Evolutionary conservation across 1,140 invertebrate genomes (phyloP), one percentile per base, ranked within the genome.

Genomic region (Calephelis nemesis): DNA sequence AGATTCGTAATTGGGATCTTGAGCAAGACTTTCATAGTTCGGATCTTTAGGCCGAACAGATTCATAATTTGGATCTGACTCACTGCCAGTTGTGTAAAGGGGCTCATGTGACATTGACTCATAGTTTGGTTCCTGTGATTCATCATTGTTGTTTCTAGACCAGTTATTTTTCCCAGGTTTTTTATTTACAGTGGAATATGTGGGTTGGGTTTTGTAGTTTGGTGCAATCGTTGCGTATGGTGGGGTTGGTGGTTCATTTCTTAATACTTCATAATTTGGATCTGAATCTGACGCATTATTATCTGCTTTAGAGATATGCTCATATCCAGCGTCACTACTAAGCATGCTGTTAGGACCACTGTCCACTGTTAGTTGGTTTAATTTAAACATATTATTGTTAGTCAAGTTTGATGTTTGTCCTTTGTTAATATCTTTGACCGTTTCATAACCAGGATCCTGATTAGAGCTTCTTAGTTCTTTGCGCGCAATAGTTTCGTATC

Each of bases 41-140:
- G 89, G 82, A 73, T 92, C 90, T 74, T 92, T 92, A 2, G 91
- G 90, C 10, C 93, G 93, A 0, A 95, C 94, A 0, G 94, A 95
- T 76, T 96, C 95, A 70, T 96, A 96, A 76, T 96, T 96, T 1
- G 95, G 94, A 81, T 95, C 95, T 0, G 93, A 94, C 79, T 96
- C 95, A 74, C 95, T 96, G 6, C 94, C 94, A 1, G 93, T 94
- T 5, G 93, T 93, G 73, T 94, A 94, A 3, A 94, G 84, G 0
- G 93, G 93, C 65, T 93, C 92, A 72, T 94, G 93, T 0, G 94
- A 93, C 92, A 96, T 94, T 5, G 95, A 96, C 79, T 96, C 95
- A 73, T 96, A 96, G 92, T 92, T 94, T 71, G 92, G 88, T 75
- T 93, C 92, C 1, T 75, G 42, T 5, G 71, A 74, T 19, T 79